Evolutionary conservation across 2,797 vertebrate species (phyloP).

Genomic region (Crocidura indochinensis): DNA sequence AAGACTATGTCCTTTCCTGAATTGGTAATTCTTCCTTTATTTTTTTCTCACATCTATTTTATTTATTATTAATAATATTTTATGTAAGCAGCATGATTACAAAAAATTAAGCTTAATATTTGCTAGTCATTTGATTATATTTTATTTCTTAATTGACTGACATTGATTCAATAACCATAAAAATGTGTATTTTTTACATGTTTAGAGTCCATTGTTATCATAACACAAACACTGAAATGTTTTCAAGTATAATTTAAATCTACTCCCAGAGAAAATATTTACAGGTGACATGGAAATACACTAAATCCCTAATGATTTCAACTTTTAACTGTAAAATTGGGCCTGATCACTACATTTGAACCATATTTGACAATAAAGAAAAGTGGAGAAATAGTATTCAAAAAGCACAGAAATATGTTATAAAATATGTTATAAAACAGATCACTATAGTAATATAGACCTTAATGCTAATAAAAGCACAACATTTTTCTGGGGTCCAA

Average conservation of each 20-base stretch:
- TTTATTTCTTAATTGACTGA: too few relatives aligned
- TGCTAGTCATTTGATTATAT: neutral
- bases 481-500: neutral
- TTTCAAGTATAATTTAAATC: neutral
- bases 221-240: too few relatives aligned
- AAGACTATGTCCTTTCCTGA: too few relatives aligned
- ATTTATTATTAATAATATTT: too few relatives aligned
- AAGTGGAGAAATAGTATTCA: neutral
- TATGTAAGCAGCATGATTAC: too few relatives aligned
- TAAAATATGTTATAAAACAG: neutral
- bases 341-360: neutral
- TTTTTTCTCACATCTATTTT: too few relatives aligned
- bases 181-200: too few relatives aligned
- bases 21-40: too few relatives aligned
- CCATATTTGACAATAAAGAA: neutral
- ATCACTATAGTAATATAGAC: neutral
- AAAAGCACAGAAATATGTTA: neutral
- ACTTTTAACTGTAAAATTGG: neutral
- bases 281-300: neutral
- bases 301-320: neutral
- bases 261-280: conserved; percentile 41
- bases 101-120: too few relatives aligned
- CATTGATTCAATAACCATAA: too few relatives aligned
- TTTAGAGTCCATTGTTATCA: too few relatives aligned
- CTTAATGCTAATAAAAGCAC: conserved; percentile 23